Conservation (phyloP, 2,113 vertebrate genomes). For the Glaucidium brasilianum region DNA sequence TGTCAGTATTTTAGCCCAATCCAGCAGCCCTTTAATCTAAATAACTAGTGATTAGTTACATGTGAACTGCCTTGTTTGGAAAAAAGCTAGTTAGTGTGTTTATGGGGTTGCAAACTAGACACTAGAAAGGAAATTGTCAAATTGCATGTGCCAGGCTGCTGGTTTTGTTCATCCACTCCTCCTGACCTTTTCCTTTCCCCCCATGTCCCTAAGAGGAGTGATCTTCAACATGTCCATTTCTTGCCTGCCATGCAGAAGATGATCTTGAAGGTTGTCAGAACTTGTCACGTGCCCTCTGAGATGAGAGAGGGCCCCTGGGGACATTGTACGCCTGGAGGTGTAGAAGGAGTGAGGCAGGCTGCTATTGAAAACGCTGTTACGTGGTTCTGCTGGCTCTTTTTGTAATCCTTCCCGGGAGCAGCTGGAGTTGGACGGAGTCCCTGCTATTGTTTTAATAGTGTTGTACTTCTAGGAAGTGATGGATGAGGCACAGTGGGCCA, state of each 20-base stretch:
- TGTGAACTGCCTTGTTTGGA: background rate
- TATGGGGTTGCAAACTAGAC: background rate
- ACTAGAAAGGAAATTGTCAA: background rate
- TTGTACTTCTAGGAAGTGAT: constrained; percentile 45
- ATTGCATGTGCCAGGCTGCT: background rate
- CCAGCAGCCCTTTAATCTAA: background rate
- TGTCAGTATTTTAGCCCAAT: background rate
- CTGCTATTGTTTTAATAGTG: background rate
- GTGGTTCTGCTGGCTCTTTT: background rate
- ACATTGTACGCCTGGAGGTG: too few species aligned
- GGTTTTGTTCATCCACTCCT: accelerated
- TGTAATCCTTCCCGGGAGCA: background rate
- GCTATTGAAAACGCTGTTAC: background rate
- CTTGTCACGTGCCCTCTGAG: background rate
- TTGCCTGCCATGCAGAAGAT: background rate
- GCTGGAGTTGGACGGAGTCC: background rate
- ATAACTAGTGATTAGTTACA: background rate
- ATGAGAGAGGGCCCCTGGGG: background rate
- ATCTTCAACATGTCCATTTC: background rate
- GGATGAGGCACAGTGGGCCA: background rate
- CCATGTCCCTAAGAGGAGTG: too few species aligned
- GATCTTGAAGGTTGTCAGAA: background rate
- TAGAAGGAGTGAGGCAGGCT: background rate
- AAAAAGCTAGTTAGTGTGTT: background rate
- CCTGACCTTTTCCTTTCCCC: background rate